Conservation (phyloP, 2,888 invertebrate genomes). For the Patella pellucida region DNA sequence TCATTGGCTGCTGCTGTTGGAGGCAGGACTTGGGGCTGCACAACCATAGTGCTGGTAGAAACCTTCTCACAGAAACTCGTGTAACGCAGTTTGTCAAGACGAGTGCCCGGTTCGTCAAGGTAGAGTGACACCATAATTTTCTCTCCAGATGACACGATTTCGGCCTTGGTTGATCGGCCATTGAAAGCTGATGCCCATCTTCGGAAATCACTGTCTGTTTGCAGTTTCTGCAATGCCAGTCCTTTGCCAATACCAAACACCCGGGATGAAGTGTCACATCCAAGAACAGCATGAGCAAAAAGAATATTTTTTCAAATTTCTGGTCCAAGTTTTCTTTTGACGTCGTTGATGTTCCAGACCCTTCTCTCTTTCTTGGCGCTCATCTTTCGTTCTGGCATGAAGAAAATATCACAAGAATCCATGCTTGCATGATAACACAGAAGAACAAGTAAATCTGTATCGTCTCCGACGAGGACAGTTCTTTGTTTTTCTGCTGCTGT, state of each 20-base stretch:
- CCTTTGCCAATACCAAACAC: no score
- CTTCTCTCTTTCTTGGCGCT: slow-evolving; percentile 14
- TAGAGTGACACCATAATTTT: slow-evolving; percentile 22
- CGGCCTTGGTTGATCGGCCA: no score
- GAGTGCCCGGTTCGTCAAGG: slow-evolving; percentile 28
- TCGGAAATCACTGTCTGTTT: no score
- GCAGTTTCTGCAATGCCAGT: no score
- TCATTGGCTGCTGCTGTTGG: slow-evolving; percentile 41
- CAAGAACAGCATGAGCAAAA: slow-evolving; percentile 40
- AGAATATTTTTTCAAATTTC: slow-evolving; percentile 27
- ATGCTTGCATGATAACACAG: slow-evolving; percentile 37
- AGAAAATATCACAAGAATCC: slow-evolving; percentile 27
- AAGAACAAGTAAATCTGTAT: slow-evolving; percentile 51
- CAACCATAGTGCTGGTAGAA: no score
- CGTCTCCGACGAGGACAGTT: slow-evolving; percentile 47
- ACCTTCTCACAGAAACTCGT: slow-evolving; percentile 26
- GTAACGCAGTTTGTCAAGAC: slow-evolving; percentile 30
- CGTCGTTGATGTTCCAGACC: slow-evolving; percentile 38
- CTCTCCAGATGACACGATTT: no score
- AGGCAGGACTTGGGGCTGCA: slow-evolving; percentile 38
- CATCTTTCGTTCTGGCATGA: slow-evolving; percentile 29
- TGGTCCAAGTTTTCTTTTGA: slow-evolving; percentile 27
- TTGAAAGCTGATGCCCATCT: no score
- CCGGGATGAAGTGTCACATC: slow-evolving; percentile 32
- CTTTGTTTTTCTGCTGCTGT: slow-evolving; percentile 17